Evolutionary conservation across 2,113 vertebrate species (phyloP).

Genomic region (Empidonax alnorum): DNA sequence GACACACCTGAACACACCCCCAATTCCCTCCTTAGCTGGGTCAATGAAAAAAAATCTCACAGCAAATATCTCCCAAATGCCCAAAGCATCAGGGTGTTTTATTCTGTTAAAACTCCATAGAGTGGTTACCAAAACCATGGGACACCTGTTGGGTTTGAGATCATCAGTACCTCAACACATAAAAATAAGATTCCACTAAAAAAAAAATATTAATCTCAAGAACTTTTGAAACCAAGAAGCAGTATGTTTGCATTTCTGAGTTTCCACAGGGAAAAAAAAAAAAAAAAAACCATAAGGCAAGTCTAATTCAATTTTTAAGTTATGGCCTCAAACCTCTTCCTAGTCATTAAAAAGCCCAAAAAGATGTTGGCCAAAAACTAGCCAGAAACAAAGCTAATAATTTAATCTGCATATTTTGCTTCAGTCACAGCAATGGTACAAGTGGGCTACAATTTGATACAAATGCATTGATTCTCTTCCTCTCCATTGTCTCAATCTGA

Average conservation of each 20-base stretch:
- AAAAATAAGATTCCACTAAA: neutral
- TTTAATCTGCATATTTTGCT: neutral
- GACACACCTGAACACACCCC: neutral
- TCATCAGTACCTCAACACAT: neutral
- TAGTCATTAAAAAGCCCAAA: neutral
- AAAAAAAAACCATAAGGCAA: neutral
- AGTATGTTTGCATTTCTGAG: neutral
- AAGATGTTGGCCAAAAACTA: neutral
- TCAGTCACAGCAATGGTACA: neutral
- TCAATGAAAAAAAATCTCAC: neutral
- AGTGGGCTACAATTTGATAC: neutral
- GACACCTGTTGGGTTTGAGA: neutral
- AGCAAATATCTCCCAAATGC: neutral
- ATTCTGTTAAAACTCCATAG: neutral
- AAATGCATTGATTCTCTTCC: neutral
- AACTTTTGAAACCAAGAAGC: neutral
- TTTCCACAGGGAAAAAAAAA: neutral
- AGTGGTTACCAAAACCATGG: neutral
- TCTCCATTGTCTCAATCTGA: neutral
- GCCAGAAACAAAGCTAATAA: neutral
- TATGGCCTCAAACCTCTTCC: neutral
- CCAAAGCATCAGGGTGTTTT: neutral
- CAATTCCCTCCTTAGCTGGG: neutral
- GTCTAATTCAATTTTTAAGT: neutral
- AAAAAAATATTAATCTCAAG: neutral